phyloP scores from a whole-genome alignment of 2,797 vertebrate genomes.

The Syndactyla subalaris region DNA sequence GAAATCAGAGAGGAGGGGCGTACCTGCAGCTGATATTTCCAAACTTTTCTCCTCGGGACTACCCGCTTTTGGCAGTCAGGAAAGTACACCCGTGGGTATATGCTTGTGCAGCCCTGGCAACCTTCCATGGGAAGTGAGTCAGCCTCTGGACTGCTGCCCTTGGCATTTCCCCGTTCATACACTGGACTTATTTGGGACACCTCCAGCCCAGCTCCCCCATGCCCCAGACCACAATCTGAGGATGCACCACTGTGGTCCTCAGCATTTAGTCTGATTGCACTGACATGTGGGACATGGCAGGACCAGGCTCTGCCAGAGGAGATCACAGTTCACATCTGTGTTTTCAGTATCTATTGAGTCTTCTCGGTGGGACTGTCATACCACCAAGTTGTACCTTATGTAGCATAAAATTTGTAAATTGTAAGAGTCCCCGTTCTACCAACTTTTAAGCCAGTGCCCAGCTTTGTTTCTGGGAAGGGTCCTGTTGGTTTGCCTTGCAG shows the following conservation, averaged over 20 bases:
- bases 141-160: not conserved
- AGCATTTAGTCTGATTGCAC: not conserved
- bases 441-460: not conserved
- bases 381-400: not conserved
- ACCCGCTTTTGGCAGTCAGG: not conserved
- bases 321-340: rapidly evolving
- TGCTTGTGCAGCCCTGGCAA: not conserved
- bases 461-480: not conserved
- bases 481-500: not conserved
- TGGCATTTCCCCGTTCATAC: not conserved
- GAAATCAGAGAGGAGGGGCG: not conserved
- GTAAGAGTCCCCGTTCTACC: rapidly evolving
- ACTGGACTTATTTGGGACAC: not conserved
- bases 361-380: not conserved
- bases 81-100: not conserved
- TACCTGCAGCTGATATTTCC: not conserved
- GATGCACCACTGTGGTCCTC: rapidly evolving
- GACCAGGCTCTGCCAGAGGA: not conserved
- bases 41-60: not conserved
- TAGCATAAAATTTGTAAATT: not conserved
- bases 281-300: rapidly evolving
- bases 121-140: not conserved
- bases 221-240: not conserved
- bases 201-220: not conserved
- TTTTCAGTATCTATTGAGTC: not conserved